These are phyloP conservation scores for Hyles euphorbiae DNA, from an alignment of 1,140 invertebrate genomes.

Conservation along the genomic window DNA sequence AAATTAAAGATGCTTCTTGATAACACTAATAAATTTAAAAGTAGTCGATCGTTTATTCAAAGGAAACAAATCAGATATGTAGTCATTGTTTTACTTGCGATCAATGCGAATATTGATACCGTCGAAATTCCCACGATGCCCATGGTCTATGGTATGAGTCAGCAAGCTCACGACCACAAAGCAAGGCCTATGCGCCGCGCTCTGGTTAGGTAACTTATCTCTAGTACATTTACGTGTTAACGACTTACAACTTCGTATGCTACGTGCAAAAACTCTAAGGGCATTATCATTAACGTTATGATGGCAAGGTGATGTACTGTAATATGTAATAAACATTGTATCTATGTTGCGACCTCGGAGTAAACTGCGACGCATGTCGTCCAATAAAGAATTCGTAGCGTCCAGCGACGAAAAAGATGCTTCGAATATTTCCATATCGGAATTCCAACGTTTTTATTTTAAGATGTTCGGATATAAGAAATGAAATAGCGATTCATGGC, in stretches of 20 bases:
- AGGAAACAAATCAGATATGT: too few species aligned
- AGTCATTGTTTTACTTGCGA: not conserved
- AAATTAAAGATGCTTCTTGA: too few species aligned
- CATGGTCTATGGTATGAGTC: constrained; percentile 35
- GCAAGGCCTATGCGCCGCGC: constrained; percentile 34
- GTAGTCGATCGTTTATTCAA: too few species aligned
- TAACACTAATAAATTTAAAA: too few species aligned
- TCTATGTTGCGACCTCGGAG: too few species aligned
- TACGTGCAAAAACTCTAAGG: constrained; percentile 36
- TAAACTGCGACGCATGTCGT: too few species aligned
- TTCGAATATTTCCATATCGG: too few species aligned
- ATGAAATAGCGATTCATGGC: too few species aligned
- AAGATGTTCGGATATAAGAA: too few species aligned
- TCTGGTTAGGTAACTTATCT: constrained; percentile 24
- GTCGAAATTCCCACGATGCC: constrained; percentile 47
- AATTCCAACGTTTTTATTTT: too few species aligned
- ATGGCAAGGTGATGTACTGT: constrained; percentile 14
- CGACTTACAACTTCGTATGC: constrained; percentile 30
- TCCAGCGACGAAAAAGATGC: too few species aligned
- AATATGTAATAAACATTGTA: constrained; percentile 16
- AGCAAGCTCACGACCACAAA: constrained; percentile 31
- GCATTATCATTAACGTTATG: constrained; percentile 26
- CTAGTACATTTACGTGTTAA: constrained; percentile 56
- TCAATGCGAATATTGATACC: constrained; percentile 9
- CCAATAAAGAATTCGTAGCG: too few species aligned